phyloP scores from a whole-genome alignment of 2,797 vertebrate genomes.

The Harpagifer antarcticus region DNA sequence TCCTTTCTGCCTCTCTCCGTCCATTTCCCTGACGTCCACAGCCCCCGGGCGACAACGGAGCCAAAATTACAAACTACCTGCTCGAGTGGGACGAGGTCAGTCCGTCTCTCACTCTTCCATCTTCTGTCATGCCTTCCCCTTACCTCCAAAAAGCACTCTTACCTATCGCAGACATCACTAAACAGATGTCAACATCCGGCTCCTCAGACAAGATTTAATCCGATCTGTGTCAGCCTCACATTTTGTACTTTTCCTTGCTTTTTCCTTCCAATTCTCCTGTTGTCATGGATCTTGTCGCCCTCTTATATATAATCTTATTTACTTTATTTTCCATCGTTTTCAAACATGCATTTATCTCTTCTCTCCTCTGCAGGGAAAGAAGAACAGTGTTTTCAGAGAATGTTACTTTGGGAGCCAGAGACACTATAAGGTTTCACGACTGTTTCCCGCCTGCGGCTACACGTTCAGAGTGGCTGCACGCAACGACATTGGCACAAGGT shows the following conservation, averaged over 20 bases:
- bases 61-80: conserved; percentile 98
- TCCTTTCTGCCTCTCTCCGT: conserved; percentile 30
- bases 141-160: conserved; percentile 13
- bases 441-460: conserved; percentile 94
- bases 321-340: neutral
- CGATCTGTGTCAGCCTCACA: neutral
- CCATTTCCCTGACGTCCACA: conserved; percentile 62
- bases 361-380: conserved; percentile 88
- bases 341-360: neutral
- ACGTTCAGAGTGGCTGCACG: conserved; percentile 96
- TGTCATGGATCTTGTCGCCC: neutral
- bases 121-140: conserved; percentile 12
- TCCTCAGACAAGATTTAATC: conserved; percentile 20
- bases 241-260: neutral
- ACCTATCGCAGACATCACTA: neutral
- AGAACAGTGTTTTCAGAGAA: conserved; percentile 95
- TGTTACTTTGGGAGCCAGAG: conserved; percentile 96
- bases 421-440: conserved; percentile 93
- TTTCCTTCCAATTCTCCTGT: neutral
- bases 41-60: conserved; percentile 96
- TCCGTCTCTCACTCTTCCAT: neutral
- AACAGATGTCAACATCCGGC: neutral
- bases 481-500: conserved; percentile 97
- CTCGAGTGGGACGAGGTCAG: conserved; percentile 98
- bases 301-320: neutral